Evolutionary conservation across 2,888 invertebrate genomes (phyloP).

Genomic region (Panzeria rudis): DNA sequence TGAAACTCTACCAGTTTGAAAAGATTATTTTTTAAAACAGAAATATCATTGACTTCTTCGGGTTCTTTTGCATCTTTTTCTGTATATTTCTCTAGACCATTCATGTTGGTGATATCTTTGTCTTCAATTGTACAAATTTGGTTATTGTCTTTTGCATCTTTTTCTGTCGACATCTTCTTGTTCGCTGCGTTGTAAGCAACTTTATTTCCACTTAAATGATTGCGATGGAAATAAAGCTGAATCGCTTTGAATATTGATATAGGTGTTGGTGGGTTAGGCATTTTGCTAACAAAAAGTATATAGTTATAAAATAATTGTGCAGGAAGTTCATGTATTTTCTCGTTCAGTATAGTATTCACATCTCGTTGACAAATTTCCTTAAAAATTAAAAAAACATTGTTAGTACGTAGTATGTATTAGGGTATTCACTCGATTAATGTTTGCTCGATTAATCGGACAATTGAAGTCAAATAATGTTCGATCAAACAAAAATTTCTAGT

Average conservation of each 20-base stretch:
- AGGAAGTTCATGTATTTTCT: neutral
- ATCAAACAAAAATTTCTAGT: too few species aligned
- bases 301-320: neutral
- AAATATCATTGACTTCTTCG: slow-evolving; percentile 3
- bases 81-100: neutral
- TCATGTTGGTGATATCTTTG: neutral
- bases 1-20: slow-evolving; percentile 40
- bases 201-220: neutral
- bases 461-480: too few species aligned
- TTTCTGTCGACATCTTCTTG: neutral
- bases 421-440: too few species aligned
- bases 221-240: slow-evolving; percentile 15
- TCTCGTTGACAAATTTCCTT: neutral
- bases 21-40: neutral
- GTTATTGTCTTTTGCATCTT: neutral
- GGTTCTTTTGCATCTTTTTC: neutral
- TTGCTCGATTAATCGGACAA: too few species aligned
- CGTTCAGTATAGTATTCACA: neutral
- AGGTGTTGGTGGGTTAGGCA: neutral
- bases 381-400: neutral
- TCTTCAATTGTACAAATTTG: neutral
- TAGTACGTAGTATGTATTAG: too few species aligned
- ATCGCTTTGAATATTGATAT: slow-evolving; percentile 4
- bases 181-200: neutral
- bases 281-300: neutral